phyloP scores from a whole-genome alignment of 1,140 invertebrate species.

The Drosophila simulans region DNA sequence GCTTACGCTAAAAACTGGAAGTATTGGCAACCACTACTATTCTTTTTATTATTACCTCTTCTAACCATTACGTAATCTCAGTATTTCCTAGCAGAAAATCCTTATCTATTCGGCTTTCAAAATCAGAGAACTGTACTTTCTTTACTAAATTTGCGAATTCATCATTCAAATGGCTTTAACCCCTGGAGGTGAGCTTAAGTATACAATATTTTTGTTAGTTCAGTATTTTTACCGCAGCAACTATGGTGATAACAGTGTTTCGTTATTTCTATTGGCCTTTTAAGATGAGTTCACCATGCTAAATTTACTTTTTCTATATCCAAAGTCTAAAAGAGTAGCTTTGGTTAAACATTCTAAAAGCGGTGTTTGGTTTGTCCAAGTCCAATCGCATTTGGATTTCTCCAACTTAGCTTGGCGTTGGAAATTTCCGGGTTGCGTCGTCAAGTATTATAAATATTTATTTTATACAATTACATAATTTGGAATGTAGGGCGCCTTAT shows the following conservation, averaged over 20 bases:
- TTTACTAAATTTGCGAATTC: constrained; percentile 28
- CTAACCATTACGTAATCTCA: no score
- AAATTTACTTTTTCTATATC: not conserved
- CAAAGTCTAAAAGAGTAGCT: no score
- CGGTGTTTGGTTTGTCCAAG: no score
- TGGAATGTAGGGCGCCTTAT: constrained; percentile 30
- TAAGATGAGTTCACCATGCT: not conserved
- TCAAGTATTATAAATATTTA: not conserved
- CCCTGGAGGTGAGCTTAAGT: constrained; percentile 1
- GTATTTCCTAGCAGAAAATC: not conserved
- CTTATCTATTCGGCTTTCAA: constrained; percentile 16
- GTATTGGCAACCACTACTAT: no score
- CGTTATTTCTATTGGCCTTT: not conserved
- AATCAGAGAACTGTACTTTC: constrained; percentile 57
- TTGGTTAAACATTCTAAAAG: no score
- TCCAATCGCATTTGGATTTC: no score
- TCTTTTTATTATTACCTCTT: no score
- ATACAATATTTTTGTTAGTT: not conserved
- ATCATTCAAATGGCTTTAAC: constrained; percentile 5
- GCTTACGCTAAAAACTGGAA: no score
- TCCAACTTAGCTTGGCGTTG: not conserved
- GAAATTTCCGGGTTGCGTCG: not conserved
- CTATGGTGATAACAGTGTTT: not conserved
- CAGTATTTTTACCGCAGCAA: not conserved
- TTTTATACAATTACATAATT: not conserved